phyloP scores from a whole-genome alignment of 2,797 vertebrate species.

The Poecilia velifera region DNA sequence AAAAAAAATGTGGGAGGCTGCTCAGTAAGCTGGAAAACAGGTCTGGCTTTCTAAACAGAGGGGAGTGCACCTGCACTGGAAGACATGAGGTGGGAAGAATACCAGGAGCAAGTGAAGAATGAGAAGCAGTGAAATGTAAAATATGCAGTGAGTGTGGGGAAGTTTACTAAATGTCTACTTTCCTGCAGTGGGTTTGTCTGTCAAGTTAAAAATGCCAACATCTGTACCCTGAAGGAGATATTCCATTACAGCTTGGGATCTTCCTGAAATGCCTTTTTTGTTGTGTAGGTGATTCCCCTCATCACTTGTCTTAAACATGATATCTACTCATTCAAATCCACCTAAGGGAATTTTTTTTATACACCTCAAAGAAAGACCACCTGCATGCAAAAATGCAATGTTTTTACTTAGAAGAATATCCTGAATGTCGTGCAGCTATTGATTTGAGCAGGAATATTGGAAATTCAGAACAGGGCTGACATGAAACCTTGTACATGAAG shows the following conservation, averaged over 20 bases:
- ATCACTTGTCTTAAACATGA: neutral
- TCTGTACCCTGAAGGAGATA: neutral
- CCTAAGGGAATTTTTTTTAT: neutral
- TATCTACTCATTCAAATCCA: neutral
- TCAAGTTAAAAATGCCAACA: neutral
- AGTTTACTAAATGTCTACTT: slow-evolving; percentile 1
- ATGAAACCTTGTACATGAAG: neutral
- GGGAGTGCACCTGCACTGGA: slow-evolving; percentile 73
- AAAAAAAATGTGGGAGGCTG: slow-evolving; percentile 36
- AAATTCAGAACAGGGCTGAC: neutral
- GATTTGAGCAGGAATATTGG: neutral
- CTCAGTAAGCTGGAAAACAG: slow-evolving; percentile 49
- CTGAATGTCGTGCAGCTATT: neutral
- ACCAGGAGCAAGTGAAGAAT: slow-evolving; percentile 23
- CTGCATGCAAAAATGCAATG: neutral
- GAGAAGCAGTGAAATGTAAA: neutral
- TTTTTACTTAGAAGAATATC: neutral
- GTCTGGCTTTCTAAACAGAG: slow-evolving; percentile 63
- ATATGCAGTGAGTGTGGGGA: neutral
- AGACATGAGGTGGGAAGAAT: slow-evolving; percentile 34
- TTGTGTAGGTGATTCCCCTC: neutral
- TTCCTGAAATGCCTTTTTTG: neutral
- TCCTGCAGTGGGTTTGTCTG: neutral
- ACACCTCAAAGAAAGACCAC: neutral
- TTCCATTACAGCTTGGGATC: neutral